These are phyloP conservation scores for Eurystomus gularis DNA, from an alignment of 2,113 vertebrate species.

Conservation along the genomic window DNA sequence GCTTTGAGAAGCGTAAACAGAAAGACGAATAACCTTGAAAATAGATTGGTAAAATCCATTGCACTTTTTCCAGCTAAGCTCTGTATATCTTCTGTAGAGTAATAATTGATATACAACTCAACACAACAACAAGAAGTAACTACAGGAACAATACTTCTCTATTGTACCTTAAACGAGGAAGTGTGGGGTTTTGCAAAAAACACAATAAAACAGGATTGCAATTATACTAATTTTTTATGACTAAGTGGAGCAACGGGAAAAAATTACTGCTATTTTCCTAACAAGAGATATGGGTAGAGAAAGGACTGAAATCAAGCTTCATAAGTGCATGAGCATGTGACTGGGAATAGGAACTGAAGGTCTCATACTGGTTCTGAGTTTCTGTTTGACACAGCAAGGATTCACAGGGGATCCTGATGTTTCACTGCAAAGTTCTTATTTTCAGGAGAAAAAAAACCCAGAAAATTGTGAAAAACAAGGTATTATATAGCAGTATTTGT, in stretches of 20 bases:
- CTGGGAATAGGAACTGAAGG: background rate
- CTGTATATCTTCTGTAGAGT: background rate
- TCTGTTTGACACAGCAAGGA: background rate
- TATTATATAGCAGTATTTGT: background rate
- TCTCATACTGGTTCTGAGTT: background rate
- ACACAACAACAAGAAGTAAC: background rate
- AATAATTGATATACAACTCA: background rate
- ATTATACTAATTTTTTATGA: background rate
- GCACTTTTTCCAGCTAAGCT: background rate
- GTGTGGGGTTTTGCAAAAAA: background rate
- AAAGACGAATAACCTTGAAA: background rate
- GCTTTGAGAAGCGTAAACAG: background rate
- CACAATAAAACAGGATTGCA: background rate
- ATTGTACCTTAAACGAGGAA: background rate
- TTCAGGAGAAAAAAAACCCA: background rate
- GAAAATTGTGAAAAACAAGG: background rate
- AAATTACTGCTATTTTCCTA: background rate
- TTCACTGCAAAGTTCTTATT: background rate
- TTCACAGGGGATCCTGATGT: background rate
- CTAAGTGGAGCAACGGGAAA: background rate
- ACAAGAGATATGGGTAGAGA: background rate
- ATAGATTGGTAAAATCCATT: background rate
- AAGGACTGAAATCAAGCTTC: background rate
- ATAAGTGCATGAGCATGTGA: background rate
- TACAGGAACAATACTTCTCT: background rate